Base-by-base conservation (phyloP, 2,797 vertebrate genomes). In the Tiaroga cobitis region DNA sequence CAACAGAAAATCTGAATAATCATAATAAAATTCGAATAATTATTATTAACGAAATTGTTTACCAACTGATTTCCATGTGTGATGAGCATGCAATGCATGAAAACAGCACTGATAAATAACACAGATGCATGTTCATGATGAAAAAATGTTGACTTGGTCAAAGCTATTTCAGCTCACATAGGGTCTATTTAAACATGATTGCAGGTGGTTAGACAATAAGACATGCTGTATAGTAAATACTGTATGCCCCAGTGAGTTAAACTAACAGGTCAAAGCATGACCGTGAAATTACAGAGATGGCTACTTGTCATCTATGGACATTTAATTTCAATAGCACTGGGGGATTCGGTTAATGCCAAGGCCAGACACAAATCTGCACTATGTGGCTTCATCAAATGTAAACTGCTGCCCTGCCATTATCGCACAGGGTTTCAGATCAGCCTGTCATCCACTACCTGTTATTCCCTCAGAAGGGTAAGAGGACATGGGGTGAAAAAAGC, bases 351-450 rank as follows among this genome's bases (percentile, higher is more conserved):
- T 92, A 90, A 76, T 84, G 63, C n/a, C 5, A 26, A 69, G 82
- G 74, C 74, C 70, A 54, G 82, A 87, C 89, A 91, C 89, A 89
- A 85, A 92, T 94, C 90, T 93, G 90, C 91, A 92, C 91, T 92
- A 89, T 89, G 90, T 87, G 89, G 90, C 91, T 91, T 92, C 90
- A 92, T 94, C 91, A 93, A 92, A 94, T 90, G 78, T 88, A 92
- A 93, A 92, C 87, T 24, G 72, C 86, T 90, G 91, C 92, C 90
- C 82, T 69, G 90, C 91, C 92, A 94, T 94, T 93, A 94, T 94
- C 92, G 84, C 90, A 86, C 72, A 85, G 81, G 86, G 84, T 90
- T 81, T 91, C 87, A 87, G 86, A 81, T 34, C 85, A 77, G 91
- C 88, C 92, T 88, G 89, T 93, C 92, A 93, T 88, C 84, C 82